Evolutionary conservation across 2,888 invertebrate species (phyloP), one percentile per base, ranked within the genome.

Genomic region (Lepeophtheirus nordmannii): DNA sequence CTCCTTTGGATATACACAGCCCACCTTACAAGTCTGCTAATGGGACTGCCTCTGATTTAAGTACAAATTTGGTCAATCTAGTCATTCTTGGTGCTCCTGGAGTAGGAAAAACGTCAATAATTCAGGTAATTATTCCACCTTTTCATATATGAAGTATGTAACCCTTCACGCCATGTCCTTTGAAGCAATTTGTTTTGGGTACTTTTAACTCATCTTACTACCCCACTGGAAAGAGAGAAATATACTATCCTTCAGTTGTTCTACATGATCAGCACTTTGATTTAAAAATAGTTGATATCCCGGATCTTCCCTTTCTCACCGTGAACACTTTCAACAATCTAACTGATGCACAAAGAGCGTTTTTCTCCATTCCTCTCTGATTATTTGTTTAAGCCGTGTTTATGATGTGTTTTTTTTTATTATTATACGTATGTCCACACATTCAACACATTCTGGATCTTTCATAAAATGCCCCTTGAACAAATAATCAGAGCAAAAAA

Each of bases 71-170:
- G 71, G 83, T 88, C 74, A 87, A 87, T 75, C 83, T 89, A 71
- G 85, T 87, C 69, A 81, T 92, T 71, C 81, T 92, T 71, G 92
- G 92, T 68, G 90, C 90, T 68, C 85, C 88, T 38, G 87, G 87
- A 69, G 91, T 91, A 72, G 92, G 92, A 69, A 93, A 93, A 77
- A 89, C 91, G 70, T 89, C 90, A 74, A 88, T 93, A 75, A 84
- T 89, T 77, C 86, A 88, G 83, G 89, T 87, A 75, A 78, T 46
- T 5, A 5, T 2, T 30, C 2, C 30, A 30, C 30, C 14, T 8
- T 46, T 46, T 46, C 14, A 46, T 46, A 5, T 46, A n/a, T 46
- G 53, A 46, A 5, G 8, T 46, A 5, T 46, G 2, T 8, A 46
- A 46, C 8, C 14, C 2, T 46, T 46, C 17, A 46, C 1, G 53